Evolutionary conservation across 2,797 vertebrate species (phyloP).

Genomic region (Lates japonicus): DNA sequence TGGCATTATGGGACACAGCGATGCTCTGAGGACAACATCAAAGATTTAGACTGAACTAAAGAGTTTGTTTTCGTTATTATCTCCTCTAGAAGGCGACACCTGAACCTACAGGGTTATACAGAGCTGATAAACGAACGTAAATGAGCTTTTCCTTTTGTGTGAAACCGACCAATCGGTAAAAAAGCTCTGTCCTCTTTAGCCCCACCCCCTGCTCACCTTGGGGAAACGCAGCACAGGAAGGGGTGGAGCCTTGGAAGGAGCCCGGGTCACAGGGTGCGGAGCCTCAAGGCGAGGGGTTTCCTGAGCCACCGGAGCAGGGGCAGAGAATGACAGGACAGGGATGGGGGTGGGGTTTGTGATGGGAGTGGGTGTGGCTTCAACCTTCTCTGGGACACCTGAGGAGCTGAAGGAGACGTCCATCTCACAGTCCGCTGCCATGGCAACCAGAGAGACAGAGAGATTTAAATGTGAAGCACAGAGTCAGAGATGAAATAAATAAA

Average conservation of each 20-base stretch:
- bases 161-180: too few species aligned
- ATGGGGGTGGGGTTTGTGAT: neutral
- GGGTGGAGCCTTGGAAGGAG: slow-evolving; percentile 60
- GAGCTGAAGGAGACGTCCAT: slow-evolving; percentile 88
- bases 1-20: slow-evolving; percentile 82
- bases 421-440: slow-evolving; percentile 88
- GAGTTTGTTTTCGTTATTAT: neutral
- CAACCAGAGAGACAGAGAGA: slow-evolving; percentile 29
- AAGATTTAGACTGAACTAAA: neutral
- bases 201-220: slow-evolving; percentile 82
- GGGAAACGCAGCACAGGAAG: slow-evolving; percentile 87
- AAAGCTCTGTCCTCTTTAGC: neutral
- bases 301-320: neutral
- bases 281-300: slow-evolving; percentile 34
- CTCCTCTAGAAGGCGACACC: slow-evolving; percentile 7
- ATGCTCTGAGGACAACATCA: slow-evolving; percentile 84
- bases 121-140: too few species aligned
- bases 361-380: slow-evolving; percentile 63
- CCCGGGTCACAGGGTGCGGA: slow-evolving; percentile 35
- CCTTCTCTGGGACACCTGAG: slow-evolving; percentile 82
- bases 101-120: too few species aligned
- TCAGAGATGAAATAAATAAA: neutral
- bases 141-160: too few species aligned
- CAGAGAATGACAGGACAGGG: neutral
- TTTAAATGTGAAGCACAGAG: neutral